Conservation (phyloP, 1,140 invertebrate species). For the Drosophila simulans region DNA sequence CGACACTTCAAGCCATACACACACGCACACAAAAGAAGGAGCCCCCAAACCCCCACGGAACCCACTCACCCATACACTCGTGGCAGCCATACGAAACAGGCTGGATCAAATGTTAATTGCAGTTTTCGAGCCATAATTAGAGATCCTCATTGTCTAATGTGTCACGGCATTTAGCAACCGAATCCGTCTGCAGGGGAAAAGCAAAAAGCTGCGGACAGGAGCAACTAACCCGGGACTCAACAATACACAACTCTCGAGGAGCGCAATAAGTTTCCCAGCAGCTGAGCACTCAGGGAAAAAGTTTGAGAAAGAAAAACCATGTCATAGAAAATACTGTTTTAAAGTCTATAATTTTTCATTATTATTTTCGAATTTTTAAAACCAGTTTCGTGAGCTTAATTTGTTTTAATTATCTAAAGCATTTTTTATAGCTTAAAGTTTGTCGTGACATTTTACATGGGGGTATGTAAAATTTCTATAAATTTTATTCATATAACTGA, state of each 20-base stretch:
- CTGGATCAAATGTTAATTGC: conserved; percentile 80
- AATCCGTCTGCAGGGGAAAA: conserved; percentile 38
- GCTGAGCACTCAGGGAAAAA: conserved; percentile 1
- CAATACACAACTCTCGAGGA: conserved; percentile 30
- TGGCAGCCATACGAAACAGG: conserved; percentile 5
- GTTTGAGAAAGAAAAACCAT: background rate
- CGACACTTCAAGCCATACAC: conserved; percentile 68
- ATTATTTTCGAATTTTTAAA: background rate
- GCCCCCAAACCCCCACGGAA: background rate
- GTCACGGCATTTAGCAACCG: conserved; percentile 75
- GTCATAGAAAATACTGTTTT: too few relatives aligned
- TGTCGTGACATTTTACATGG: too few relatives aligned
- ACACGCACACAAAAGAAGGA: conserved; percentile 12
- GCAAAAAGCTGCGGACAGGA: conserved; percentile 24
- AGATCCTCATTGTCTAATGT: conserved; percentile 77
- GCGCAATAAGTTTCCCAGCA: conserved; percentile 6
- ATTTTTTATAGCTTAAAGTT: too few relatives aligned
- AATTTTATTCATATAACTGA: too few relatives aligned
- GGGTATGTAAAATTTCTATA: too few relatives aligned
- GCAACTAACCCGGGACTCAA: conserved; percentile 20
- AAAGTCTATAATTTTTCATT: background rate
- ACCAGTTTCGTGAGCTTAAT: background rate
- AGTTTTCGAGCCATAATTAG: conserved; percentile 78
- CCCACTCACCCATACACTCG: conserved; percentile 14
- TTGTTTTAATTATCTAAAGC: too few relatives aligned